Base-by-base conservation (phyloP, 2,888 invertebrate genomes). In the Erebia palarica region DNA sequence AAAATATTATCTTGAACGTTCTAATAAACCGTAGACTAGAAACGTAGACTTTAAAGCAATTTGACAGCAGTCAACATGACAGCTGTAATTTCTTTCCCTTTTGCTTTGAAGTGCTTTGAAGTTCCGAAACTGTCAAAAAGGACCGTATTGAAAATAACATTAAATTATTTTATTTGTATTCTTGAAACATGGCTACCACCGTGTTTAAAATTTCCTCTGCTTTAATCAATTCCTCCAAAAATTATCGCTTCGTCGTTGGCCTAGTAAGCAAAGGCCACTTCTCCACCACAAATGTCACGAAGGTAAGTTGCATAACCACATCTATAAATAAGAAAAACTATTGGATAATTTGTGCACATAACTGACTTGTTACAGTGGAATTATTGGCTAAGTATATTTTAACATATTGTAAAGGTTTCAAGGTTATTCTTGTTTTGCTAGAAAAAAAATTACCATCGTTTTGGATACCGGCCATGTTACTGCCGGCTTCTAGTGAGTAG, bases 231-330 rank as follows among this genome's bases (percentile, higher is more conserved):
- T 81, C 86, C 2, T 84, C 90, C 0, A 90, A 84, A 75, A 91
- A 90, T 74, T 78, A 86, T 18, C 83, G 89, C 71, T 85, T 86
- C 70, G 81, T 88, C 27, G 82, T 89, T 36, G 82, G 82, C 21
- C 77, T 88, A n/a, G 79, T 87, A 63, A 79, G 90, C 71, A 87
- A 88, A 76, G 78, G 84, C 71, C 83, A 87, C 76, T 84, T 92
- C 74, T 86, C 88, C 3, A 92, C 92, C 42, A 86, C 91, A 78
- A 85, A 84, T 84, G 88, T 86, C 80, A 79, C 77, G 72, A 81
- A 86, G 87, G 93, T 93, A 90, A 91, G 92, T 92, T 93, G 92
- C 92, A 91, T 92, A 92, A 92, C 82, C 61, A 63, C 13, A 44
- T 16, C 18, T 61, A 36, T 5, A 5, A 36, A 1, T 36, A 36